Base-by-base conservation (phyloP, 2,797 vertebrate genomes). In the Typhlichthys subterraneus region DNA sequence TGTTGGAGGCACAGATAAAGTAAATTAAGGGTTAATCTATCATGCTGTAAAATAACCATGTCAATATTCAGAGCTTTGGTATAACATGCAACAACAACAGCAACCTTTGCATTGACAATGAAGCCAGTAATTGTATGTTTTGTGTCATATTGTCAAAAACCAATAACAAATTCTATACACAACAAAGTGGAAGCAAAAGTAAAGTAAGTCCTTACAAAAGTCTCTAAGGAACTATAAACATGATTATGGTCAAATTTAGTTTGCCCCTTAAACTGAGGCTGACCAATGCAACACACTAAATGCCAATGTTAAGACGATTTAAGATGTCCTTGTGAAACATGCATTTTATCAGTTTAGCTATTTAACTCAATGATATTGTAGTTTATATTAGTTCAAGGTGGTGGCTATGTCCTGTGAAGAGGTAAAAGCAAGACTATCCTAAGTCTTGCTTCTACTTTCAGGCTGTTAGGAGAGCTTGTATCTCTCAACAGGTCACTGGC, bases 341-440 rank as follows among this genome's bases (percentile, higher is more conserved):
- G 81, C 73, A 60, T 66, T 70, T 71, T 75, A 79, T 58, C 46
- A 47, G 65, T 80, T 75, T 61, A 79, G 57, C 45, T 38, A 5
- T 38, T 38, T 38, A 38, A 38, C 33, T 38, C 33, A 38, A 6
- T 38, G 1, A 38, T 38, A 38, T 38, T 38, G 1, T 38, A 8
- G 65, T 63, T 67, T 59, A 46, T 53, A 59, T 68, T 10, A 53
- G 70, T 69, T 79, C 58, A 65, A 53, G 65, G 61, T 59, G 56
- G 49, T 68, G 59, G 68, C 64, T 77, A 59, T 55, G 62, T 53
- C 74, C 65, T 51, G 65, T 64, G 48, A 50, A 31, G 61, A 72
- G 13, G 60, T 49, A 42, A 75, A 45, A 53, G 52, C 12, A 63
- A 42, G 53, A 45, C 5, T 47, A 47, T 56, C 46, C 31, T 12